Conservation (phyloP, 2,113 vertebrate genomes). For the Stictonetta naevosa region DNA sequence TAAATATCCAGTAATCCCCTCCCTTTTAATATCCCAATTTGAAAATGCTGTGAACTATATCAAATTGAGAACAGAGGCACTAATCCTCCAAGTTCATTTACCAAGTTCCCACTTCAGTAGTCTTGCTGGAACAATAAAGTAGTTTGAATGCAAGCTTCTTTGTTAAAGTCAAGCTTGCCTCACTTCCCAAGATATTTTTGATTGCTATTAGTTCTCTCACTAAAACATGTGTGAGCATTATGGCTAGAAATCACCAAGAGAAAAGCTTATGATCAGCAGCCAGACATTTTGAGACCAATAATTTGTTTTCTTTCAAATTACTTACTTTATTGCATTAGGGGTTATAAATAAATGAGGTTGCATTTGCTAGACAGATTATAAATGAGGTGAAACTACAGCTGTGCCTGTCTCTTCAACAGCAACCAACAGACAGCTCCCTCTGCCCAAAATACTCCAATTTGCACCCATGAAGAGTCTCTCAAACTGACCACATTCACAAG, state of each 20-base stretch:
- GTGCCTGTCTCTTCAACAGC: background rate
- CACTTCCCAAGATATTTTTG: background rate
- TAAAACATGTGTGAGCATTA: background rate
- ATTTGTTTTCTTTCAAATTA: background rate
- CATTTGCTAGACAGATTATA: background rate
- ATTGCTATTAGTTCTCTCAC: background rate
- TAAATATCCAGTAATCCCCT: background rate
- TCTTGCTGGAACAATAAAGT: slow-evolving; percentile 20
- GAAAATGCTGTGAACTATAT: slow-evolving; percentile 3
- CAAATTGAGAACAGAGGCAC: slow-evolving; percentile 13
- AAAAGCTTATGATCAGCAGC: background rate
- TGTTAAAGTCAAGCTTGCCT: background rate
- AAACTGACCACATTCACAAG: background rate
- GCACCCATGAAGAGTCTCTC: background rate
- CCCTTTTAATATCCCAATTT: background rate
- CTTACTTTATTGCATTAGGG: background rate
- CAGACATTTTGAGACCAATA: slow-evolving; percentile 21
- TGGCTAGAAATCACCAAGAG: background rate
- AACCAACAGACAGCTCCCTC: background rate
- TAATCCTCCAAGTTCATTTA: background rate
- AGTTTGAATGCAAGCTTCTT: background rate
- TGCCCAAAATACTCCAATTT: background rate
- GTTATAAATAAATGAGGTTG: background rate
- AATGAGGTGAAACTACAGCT: background rate
- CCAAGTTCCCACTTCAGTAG: background rate